A percentile compares a stretch with the other conserved stretches of the same genome.
These are phyloP conservation scores for Mesopsocus fuscifrons DNA, from an alignment of 2,888 invertebrate genomes.

Conservation along the genomic window DNA sequence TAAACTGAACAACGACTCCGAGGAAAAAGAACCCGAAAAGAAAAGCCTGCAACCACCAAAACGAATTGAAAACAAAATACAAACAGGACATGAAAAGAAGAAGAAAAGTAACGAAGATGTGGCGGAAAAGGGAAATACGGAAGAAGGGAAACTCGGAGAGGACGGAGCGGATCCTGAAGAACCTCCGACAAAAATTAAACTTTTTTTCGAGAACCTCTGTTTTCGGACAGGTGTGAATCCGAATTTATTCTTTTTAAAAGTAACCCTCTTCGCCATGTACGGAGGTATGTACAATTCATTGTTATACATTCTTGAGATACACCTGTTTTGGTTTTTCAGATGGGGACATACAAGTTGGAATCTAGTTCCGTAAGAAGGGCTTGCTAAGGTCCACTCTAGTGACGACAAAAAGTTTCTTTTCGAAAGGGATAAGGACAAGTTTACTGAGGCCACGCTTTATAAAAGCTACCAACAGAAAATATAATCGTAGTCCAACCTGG, in stretches of 20 bases:
- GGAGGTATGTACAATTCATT: slow-evolving; percentile 35
- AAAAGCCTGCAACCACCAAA: not conserved
- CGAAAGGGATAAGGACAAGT: too few relatives aligned
- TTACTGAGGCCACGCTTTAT: too few relatives aligned
- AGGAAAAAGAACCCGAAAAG: not conserved
- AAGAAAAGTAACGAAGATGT: slow-evolving; percentile 2
- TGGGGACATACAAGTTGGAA: too few relatives aligned
- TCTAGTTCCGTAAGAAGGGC: too few relatives aligned
- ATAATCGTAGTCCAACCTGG: too few relatives aligned
- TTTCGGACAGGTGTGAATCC: slow-evolving; percentile 44
- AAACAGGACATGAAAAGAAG: too few relatives aligned
- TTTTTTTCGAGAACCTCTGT: slow-evolving; percentile 25
- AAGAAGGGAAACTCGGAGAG: slow-evolving; percentile 20
- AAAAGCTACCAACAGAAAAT: too few relatives aligned
- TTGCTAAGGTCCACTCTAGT: too few relatives aligned
- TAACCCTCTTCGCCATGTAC: slow-evolving; percentile 65
- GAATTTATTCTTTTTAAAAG: slow-evolving; percentile 60
- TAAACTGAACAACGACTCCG: not conserved
- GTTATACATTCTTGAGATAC: too few relatives aligned
- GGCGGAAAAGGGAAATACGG: slow-evolving; percentile 25
- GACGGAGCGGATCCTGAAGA: slow-evolving; percentile 11
- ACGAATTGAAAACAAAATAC: not conserved
- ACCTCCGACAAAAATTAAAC: slow-evolving; percentile 20
- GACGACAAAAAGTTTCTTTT: too few relatives aligned
- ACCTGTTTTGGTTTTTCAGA: too few relatives aligned